A percentile compares a stretch with the other conserved stretches of the same genome.
Conservation (phyloP, 2,797 vertebrate species). For the Hybognathus amarus region DNA sequence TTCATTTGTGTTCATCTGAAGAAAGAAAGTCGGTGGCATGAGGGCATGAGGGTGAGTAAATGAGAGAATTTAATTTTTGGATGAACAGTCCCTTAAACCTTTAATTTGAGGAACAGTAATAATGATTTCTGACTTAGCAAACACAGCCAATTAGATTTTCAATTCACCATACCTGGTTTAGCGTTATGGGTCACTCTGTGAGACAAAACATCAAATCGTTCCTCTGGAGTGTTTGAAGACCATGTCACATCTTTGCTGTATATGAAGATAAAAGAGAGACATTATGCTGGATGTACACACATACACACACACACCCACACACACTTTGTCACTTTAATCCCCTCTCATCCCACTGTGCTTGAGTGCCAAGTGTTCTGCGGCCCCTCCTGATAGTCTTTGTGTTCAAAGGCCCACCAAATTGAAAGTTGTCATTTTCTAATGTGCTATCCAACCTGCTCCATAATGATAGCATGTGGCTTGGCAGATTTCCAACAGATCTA, state of each 20-base stretch:
- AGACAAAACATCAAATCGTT: constrained; percentile 38
- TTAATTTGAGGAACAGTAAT: background rate
- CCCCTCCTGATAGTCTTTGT: constrained; percentile 9
- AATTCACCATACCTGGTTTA: constrained; percentile 46
- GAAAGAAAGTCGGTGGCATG: background rate
- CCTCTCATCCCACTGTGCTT: background rate
- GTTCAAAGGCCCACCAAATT: constrained; percentile 40
- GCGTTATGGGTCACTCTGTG: constrained; percentile 34
- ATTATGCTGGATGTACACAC: background rate
- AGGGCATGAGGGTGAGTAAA: background rate
- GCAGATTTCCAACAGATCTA: constrained; percentile 27
- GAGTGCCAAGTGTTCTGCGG: background rate
- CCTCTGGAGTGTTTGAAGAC: constrained; percentile 42
- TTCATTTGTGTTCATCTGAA: background rate
- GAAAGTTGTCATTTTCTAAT: constrained; percentile 47
- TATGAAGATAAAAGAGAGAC: constrained; percentile 21
- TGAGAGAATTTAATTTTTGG: background rate
- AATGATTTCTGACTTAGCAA: background rate
- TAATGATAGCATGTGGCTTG: constrained; percentile 48
- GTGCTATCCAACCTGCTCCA: constrained; percentile 44
- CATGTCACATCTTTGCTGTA: constrained; percentile 27
- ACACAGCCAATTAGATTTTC: background rate
- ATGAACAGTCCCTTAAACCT: background rate
- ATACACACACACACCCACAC: constrained; percentile 3
- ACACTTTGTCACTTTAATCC: constrained; percentile 10